Conservation (phyloP, 1,140 invertebrate genomes). For the Brachystomella parvula region DNA sequence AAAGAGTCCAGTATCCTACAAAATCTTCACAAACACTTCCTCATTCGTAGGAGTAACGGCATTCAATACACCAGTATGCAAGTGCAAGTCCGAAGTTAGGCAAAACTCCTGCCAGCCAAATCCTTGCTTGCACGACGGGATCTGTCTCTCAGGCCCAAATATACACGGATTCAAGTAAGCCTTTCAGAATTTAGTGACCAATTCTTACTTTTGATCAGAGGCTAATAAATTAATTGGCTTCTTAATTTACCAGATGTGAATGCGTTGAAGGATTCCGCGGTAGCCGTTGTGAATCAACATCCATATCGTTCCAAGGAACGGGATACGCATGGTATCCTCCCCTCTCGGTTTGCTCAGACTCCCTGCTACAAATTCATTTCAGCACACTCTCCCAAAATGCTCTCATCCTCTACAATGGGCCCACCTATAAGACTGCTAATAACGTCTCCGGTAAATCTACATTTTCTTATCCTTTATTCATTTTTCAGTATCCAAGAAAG, state of each 20-base stretch:
- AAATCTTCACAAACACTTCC: slow-evolving; percentile 78
- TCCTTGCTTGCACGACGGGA: slow-evolving; percentile 46
- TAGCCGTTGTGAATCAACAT: slow-evolving; percentile 78
- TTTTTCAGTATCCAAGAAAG: no score
- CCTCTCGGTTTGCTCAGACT: slow-evolving; percentile 63
- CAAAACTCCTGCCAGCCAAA: slow-evolving; percentile 37
- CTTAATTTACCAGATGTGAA: slow-evolving; percentile 48
- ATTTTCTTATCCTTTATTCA: no score
- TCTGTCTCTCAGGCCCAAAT: slow-evolving; percentile 39
- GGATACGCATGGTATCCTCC: slow-evolving; percentile 83
- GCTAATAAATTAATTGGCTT: not conserved
- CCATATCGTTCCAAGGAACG: slow-evolving; percentile 73
- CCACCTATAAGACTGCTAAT: slow-evolving; percentile 51
- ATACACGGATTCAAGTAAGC: slow-evolving; percentile 14
- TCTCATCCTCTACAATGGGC: slow-evolving; percentile 88
- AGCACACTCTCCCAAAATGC: slow-evolving; percentile 63
- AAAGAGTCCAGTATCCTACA: slow-evolving; percentile 59
- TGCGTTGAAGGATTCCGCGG: slow-evolving; percentile 66
- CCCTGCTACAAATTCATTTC: slow-evolving; percentile 68
- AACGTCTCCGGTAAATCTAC: slow-evolving; percentile 55
- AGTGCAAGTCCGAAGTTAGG: slow-evolving; percentile 50
- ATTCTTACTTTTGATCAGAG: not conserved
- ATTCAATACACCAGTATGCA: slow-evolving; percentile 65
- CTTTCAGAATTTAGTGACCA: not conserved
- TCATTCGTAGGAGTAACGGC: slow-evolving; percentile 82